Evolutionary conservation across 1,140 invertebrate genomes (phyloP).

Genomic region (Panagrolaimus sp.): DNA sequence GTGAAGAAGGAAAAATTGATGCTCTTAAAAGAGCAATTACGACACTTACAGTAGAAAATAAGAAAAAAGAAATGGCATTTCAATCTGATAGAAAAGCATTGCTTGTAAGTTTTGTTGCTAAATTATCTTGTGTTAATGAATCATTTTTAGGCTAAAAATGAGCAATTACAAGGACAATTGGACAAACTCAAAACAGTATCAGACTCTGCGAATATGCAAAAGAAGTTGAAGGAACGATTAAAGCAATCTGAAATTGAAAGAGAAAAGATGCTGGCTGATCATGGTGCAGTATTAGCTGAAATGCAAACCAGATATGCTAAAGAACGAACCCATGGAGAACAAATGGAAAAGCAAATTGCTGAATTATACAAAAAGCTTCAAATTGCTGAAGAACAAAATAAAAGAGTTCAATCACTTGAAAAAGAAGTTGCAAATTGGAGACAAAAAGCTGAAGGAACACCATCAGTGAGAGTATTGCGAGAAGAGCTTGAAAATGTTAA

Average conservation of each 20-base stretch:
- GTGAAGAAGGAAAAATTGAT: slow-evolving; percentile 28
- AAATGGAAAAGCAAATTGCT: slow-evolving; percentile 41
- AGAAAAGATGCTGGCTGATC: slow-evolving; percentile 37
- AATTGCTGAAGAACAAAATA: slow-evolving; percentile 24
- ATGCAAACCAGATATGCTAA: slow-evolving; percentile 43
- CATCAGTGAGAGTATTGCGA: slow-evolving; percentile 30
- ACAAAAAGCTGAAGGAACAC: slow-evolving; percentile 42
- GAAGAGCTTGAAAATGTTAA: slow-evolving; percentile 39
- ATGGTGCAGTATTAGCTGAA: slow-evolving; percentile 40
- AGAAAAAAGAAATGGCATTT: slow-evolving; percentile 46
- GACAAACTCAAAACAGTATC: slow-evolving; percentile 27
- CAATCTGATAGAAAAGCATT: slow-evolving; percentile 35
- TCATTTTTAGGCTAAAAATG: slow-evolving; percentile 34
- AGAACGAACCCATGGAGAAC: slow-evolving; percentile 30
- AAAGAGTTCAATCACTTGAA: slow-evolving; percentile 42
- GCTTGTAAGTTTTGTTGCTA: slow-evolving; percentile 26
- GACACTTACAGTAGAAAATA: slow-evolving; percentile 45
- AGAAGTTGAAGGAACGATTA: neutral
- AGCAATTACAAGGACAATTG: slow-evolving; percentile 31
- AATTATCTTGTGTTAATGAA: neutral
- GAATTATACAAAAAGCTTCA: slow-evolving; percentile 34
- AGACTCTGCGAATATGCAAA: neutral
- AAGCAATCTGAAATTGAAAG: slow-evolving; percentile 28
- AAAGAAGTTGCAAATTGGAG: slow-evolving; percentile 26
- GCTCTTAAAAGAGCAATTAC: slow-evolving; percentile 44